Evolutionary conservation across 2,797 vertebrate genomes (phyloP).

Genomic region (Chloroceryle inda): DNA sequence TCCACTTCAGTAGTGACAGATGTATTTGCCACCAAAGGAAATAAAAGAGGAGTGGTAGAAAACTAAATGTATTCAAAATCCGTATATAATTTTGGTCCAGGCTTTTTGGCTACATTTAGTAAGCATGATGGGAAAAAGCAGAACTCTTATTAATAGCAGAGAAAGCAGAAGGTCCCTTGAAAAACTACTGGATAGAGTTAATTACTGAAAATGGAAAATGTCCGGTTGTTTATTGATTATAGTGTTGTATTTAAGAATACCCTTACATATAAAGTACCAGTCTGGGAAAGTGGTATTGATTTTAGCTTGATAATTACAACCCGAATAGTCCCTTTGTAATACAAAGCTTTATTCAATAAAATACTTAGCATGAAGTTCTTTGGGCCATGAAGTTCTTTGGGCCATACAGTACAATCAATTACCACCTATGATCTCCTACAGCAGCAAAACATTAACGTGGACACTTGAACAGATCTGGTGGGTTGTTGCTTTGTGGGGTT

Average conservation of each 20-base stretch:
- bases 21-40: not conserved
- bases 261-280: constrained; percentile 29
- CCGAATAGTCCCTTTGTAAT: constrained; percentile 2
- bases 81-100: not conserved
- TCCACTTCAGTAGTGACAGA: not conserved
- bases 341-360: constrained; percentile 53
- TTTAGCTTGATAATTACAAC: constrained; percentile 67
- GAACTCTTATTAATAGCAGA: not conserved
- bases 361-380: constrained; percentile 46
- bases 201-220: constrained; percentile 59
- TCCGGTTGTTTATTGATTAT: constrained; percentile 66
- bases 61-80: not conserved
- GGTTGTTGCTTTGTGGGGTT: fast-evolving
- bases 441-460: not conserved
- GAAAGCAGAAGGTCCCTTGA: not conserved
- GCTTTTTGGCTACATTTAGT: not conserved
- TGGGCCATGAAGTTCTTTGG: constrained; percentile 3
- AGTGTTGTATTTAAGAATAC: constrained; percentile 59
- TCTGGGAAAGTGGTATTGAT: constrained; percentile 66
- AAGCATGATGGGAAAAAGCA: not conserved
- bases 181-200: constrained; percentile 49
- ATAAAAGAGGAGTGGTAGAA: not conserved
- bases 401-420: not conserved
- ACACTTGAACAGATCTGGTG: not conserved
- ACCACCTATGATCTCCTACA: not conserved